phyloP scores from a whole-genome alignment of 2,888 invertebrate genomes.

The Heliconius cydno region DNA sequence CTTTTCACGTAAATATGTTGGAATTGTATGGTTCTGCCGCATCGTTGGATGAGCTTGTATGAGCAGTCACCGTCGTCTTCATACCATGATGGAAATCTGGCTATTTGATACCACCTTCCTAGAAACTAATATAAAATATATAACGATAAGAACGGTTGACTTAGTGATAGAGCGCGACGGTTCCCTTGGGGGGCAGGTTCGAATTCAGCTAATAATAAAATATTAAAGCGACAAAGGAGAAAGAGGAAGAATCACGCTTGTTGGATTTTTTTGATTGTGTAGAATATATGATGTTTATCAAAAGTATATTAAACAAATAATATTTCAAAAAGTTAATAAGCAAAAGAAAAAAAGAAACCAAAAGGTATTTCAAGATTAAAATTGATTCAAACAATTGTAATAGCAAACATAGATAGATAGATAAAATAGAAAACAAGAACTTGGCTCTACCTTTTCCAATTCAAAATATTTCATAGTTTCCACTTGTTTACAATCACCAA shows the following conservation, averaged over 20 bases:
- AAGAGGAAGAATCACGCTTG: too few species aligned
- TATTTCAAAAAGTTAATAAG: too few species aligned
- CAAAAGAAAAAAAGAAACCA: too few species aligned
- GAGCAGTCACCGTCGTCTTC: conserved; percentile 67
- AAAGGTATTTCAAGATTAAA: background rate
- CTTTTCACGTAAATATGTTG: conserved; percentile 66
- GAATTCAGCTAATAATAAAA: too few species aligned
- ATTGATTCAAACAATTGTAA: too few species aligned
- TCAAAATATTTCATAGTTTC: conserved; percentile 70
- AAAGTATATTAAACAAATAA: too few species aligned
- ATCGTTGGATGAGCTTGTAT: conserved; percentile 65
- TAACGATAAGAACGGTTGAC: background rate
- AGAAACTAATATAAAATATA: conserved; percentile 60
- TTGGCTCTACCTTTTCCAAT: conserved; percentile 63
- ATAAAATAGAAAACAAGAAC: too few species aligned
- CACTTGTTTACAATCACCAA: conserved; percentile 65
- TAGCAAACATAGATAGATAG: too few species aligned
- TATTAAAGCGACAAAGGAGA: too few species aligned
- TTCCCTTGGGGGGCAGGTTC: background rate
- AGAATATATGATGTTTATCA: too few species aligned
- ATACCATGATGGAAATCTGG: conserved; percentile 72
- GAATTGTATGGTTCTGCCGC: conserved; percentile 66
- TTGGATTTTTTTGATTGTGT: too few species aligned
- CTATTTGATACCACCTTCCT: conserved; percentile 73
- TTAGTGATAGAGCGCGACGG: background rate